Conservation (phyloP, 2,888 invertebrate species). For the Eubasilissa splendida region DNA sequence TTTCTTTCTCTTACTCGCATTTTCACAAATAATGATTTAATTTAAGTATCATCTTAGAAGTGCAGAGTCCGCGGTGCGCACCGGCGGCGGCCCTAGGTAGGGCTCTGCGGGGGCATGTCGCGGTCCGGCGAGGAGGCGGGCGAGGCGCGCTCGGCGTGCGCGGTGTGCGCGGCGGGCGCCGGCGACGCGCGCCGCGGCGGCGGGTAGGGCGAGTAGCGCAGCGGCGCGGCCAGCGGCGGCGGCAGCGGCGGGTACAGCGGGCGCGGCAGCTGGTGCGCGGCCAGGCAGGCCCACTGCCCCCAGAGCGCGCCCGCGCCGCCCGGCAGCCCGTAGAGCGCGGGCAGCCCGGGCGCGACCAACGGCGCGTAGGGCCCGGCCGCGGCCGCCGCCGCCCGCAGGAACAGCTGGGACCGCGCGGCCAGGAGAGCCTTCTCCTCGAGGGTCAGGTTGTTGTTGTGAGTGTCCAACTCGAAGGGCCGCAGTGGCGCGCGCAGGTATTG, state of each 20-base stretch:
- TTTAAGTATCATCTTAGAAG: not conserved
- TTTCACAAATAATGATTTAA: conserved; percentile 4
- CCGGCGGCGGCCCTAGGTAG: conserved; percentile 55
- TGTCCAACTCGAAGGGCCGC: conserved; percentile 82
- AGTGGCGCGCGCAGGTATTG: conserved; percentile 85
- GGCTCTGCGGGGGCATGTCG: conserved; percentile 62
- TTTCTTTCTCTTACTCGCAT: too few species aligned
- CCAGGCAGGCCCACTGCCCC: conserved; percentile 82
- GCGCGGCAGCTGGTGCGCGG: conserved; percentile 74
- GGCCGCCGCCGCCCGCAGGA: conserved; percentile 81
- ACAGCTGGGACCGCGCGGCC: conserved; percentile 83
- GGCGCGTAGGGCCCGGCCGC: conserved; percentile 75
- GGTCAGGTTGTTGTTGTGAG: conserved; percentile 80
- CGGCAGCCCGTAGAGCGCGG: conserved; percentile 67
- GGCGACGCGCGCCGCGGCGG: conserved; percentile 64
- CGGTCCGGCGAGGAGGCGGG: conserved; percentile 77
- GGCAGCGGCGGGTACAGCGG: conserved; percentile 69
- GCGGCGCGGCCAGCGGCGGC: conserved; percentile 73
- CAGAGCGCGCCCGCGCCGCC: conserved; percentile 70
- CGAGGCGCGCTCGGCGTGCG: conserved; percentile 68
- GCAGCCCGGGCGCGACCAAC: conserved; percentile 63
- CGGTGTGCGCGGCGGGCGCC: conserved; percentile 68
- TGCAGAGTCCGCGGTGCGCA: not conserved
- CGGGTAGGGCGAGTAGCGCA: conserved; percentile 75
- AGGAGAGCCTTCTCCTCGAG: conserved; percentile 85